Evolutionary conservation across 2,888 invertebrate species (phyloP), one percentile per base, ranked within the genome.

Genomic region (Cephus sareptanus): DNA sequence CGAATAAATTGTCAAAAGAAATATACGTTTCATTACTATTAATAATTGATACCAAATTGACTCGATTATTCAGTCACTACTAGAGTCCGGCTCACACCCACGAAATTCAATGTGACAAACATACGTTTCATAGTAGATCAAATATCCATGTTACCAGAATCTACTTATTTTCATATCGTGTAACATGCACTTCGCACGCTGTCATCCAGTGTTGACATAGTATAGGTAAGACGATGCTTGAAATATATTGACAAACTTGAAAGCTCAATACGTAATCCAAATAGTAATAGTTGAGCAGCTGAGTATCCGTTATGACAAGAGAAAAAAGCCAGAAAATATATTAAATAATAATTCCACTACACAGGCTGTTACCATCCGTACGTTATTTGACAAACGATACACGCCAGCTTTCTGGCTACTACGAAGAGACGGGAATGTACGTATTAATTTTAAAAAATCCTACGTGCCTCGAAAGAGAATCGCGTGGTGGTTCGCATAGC

Each of bases 391-490:
- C 74, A 74, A 30, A n/a, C 34, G 69, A 23, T 75, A 34, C 15
- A n/a, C 12, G 12, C 31, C 76, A 69, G 73, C 31, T 34, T 75
- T 34, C 71, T 56, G 23, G 23, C 23, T 56, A 56, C 56, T 23
- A 9, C 23, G 56, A 68, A 34, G 75, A 76, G 15, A 71, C 78
- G 75, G 75, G 73, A 76, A 73, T 23, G 9, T 76, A 78, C 75
- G 73, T 78, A 71, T 78, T 78, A 78, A 78, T 76, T 78, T 31
- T 0, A 78, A 78, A 78, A 76, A 74, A 78, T 73, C 33, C 78
- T 76, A 78, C 78, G 78, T 78, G 78, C 70, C 78, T 73, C 75
- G 75, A 37, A 75, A 69, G 73, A 15, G 75, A 73, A 68, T 33
- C 78, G 73, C 35, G 78, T 9, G 56, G 23, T 56, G 56, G 23